Base-by-base conservation (phyloP, 2,113 vertebrate species). In the Aphyosemion australe region DNA sequence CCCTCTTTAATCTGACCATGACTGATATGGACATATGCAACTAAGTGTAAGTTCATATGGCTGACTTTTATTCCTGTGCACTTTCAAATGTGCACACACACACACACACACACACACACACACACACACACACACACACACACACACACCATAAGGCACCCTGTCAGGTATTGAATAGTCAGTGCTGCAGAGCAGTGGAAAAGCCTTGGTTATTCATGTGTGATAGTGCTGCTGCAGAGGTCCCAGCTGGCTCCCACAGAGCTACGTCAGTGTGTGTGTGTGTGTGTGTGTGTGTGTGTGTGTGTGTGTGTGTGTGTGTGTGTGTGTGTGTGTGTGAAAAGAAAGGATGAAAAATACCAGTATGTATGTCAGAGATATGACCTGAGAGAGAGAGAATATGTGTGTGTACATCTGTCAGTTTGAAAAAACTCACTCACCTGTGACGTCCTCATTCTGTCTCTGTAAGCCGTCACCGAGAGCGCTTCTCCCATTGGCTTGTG, bases 371-470 rank as follows among this genome's bases (percentile, higher is more conserved):
- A 37, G 48, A 63, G 69, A 48, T 57, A 66, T 76, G 65, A 71
- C 58, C 65, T 76, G 73, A 56, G 66, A 42, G 69, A 12, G 31
- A 46, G 62, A 57, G 34, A 37, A 7, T 7, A 19, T 57, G 65
- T 61, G 69, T 46, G 74, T 34, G 45, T 50, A 56, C 61, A 80
- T 76, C 77, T 88, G 87, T 89, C 88, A 89, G 80, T 79, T 80
- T 76, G 72, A 78, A 80, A 72, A 80, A 71, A 88, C 75, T 85
- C 88, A 82, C 76, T 88, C 88, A 89, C 88, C 85, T 88, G 86
- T 90, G 88, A 90, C 82, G 86, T 91, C 88, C 90, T 89, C 87
- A 90, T 91, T 91, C 88, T 90, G 90, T 91, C 90, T 80, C 79
- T 78, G 75, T 90, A 84, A 86, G 68, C 69, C 82, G 32, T 89